Base-by-base conservation (phyloP, 2,888 invertebrate species). In the Stratiomys singularior region DNA sequence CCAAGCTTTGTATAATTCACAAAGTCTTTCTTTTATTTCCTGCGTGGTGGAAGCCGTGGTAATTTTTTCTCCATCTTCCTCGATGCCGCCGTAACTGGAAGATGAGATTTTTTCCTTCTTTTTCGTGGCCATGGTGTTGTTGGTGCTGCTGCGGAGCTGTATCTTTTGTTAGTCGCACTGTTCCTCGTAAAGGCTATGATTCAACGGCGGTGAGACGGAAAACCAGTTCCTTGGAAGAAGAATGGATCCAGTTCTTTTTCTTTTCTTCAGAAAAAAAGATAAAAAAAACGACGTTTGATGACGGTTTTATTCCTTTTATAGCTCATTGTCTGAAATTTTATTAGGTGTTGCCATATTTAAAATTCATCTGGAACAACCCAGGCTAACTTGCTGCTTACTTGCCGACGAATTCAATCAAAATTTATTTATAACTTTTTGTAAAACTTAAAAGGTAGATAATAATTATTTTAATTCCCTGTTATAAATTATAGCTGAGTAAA, bases 151-250 rank as follows among this genome's bases (percentile, higher is more conserved):
- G 60, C 37, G 9, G 9, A 5, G 37, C 37, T 37, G 60, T 60
- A 60, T 60, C 60, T 60, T 60, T 60, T 37, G n/a, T 60, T 21
- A n/a, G 60, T 52, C 52, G 15, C 52, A 23, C 60, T 23, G 23
- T 60, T 25, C 60, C 23, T 60, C 13, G 60, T 18, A 18, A 15
- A 60, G 23, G 25, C 25, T 25, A 25, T 47, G 71, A 71, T 71
- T 71, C 25, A 71, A 27, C 27, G 25, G 71, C 37, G 9, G 9
- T 9, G 37, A 37, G 30, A 30, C 5, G 3, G 71, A 52, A 71
- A 71, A 71, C 71, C 71, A 37, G 71, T 71, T 71, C 71, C 71
- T 71, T 71, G 21, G 64, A 25, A 71, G 67, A 71, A 71, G 71
- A 71, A 71, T 71, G 47, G 27, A 21, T 25, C 47, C 18, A 67